phyloP scores from a whole-genome alignment of 64 coral and sea anemone genomes.

The Actinia equina region DNA sequence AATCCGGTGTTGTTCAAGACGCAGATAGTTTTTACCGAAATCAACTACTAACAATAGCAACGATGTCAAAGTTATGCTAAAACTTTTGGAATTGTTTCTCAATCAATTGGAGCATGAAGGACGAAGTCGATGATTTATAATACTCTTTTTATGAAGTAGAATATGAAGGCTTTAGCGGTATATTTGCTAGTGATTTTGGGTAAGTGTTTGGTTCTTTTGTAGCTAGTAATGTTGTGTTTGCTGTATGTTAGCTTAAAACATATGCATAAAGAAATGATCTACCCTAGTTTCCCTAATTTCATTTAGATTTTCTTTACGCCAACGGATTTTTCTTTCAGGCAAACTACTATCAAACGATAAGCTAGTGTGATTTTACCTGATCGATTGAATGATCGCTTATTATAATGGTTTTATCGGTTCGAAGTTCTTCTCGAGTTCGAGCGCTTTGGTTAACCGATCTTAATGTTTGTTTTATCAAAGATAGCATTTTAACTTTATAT shows the following conservation, averaged over 20 bases:
- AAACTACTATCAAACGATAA: neutral
- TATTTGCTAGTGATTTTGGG: neutral
- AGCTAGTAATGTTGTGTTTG: neutral
- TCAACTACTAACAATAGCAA: conserved; percentile 8
- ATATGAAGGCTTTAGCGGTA: neutral
- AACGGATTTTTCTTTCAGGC: neutral
- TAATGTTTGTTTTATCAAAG: neutral
- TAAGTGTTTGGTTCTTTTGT: neutral
- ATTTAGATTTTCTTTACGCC: neutral
- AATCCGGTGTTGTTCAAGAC: neutral
- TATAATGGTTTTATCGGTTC: neutral
- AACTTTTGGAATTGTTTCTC: neutral
- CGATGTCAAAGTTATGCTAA: neutral
- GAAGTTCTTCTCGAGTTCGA: neutral
- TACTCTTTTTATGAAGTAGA: neutral
- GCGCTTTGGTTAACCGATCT: neutral
- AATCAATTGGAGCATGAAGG: neutral
- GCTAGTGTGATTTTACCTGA: neutral
- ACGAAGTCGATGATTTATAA: neutral
- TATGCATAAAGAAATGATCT: neutral
- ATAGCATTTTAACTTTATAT: neutral
- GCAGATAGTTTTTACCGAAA: conserved; percentile 2
- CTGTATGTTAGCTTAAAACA: neutral
- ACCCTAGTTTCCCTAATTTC: neutral
- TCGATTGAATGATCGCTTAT: neutral